These are phyloP conservation scores for Crocuta crocuta DNA, from an alignment of 2,113 vertebrate species.

Conservation along the genomic window DNA sequence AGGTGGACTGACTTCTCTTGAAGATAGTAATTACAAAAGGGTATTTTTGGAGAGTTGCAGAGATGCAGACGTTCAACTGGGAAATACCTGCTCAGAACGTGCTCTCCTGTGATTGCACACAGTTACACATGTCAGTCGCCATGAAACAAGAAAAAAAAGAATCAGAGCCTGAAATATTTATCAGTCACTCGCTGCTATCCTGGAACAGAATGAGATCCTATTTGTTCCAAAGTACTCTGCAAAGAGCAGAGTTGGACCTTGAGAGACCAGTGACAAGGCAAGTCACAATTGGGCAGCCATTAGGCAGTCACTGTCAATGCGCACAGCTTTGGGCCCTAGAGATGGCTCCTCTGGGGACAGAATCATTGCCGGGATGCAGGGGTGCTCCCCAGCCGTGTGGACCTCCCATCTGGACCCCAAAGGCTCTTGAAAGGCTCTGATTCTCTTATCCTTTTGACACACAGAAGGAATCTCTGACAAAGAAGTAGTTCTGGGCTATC, in stretches of 20 bases:
- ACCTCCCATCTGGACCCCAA: not conserved
- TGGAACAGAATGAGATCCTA: not conserved
- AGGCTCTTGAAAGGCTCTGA: not conserved
- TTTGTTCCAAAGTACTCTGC: not conserved
- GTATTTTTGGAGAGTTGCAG: slow-evolving; percentile 16
- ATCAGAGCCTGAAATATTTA: slow-evolving; percentile 29
- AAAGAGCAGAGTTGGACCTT: not conserved
- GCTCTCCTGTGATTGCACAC: not conserved
- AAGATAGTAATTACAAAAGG: slow-evolving; percentile 21
- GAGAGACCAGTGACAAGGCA: accelerated
- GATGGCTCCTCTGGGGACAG: not conserved
- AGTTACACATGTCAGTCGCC: slow-evolving; percentile 34
- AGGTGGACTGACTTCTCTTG: not conserved
- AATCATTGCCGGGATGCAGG: accelerated
- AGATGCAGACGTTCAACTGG: not conserved
- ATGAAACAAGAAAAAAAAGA: slow-evolving; percentile 9
- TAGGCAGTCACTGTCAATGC: not conserved
- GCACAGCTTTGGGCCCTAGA: not conserved
- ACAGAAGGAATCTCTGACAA: not conserved
- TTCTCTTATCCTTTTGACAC: not conserved
- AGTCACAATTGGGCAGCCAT: not conserved
- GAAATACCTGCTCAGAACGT: slow-evolving; percentile 17
- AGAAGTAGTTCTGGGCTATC: not conserved
- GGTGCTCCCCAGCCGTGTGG: not conserved
- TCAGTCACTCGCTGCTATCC: not conserved